A percentile compares a stretch with the other conserved stretches of the same genome.
Conservation (phyloP, 1,140 invertebrate species). For the Drosophila sucinea region DNA sequence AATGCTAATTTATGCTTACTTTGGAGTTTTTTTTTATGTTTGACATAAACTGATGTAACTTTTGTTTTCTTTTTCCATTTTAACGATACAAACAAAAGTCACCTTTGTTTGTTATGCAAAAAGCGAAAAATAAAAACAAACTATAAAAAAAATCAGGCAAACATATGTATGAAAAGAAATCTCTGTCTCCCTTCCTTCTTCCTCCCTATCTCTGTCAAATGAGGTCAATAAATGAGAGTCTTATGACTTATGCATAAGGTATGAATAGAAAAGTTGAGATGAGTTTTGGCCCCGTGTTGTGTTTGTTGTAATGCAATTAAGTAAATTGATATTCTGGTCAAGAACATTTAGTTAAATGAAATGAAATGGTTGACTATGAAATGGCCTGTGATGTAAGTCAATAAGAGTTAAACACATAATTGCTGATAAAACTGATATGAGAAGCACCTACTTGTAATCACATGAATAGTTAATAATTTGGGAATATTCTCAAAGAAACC, state of each 20-base stretch:
- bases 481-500: too few species aligned
- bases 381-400: conserved; percentile 9
- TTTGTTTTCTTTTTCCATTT: conserved; percentile 70
- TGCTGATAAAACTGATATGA: background rate
- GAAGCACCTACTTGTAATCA: background rate
- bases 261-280: conserved; percentile 7
- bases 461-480: background rate
- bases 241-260: conserved; percentile 73
- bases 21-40: conserved; percentile 17
- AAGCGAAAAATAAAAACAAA: conserved; percentile 43
- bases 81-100: conserved; percentile 55
- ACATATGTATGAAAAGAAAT: conserved; percentile 15
- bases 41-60: conserved; percentile 68
- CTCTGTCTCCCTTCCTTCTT: background rate
- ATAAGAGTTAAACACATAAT: background rate
- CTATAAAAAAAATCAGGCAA: conserved; percentile 44
- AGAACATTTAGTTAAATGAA: conserved; percentile 21
- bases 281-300: background rate
- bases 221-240: conserved; percentile 58
- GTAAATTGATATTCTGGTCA: conserved; percentile 37
- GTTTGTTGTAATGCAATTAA: conserved; percentile 31
- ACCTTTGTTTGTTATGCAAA: conserved; percentile 74
- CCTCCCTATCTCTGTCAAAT: conserved; percentile 35
- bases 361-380: conserved; percentile 12
- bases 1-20: conserved; percentile 69